A percentile compares a stretch with the other conserved stretches of the same genome.
Evolutionary conservation across 2,797 vertebrate genomes (phyloP).

Genomic region (Distichodus sexfasciatus): DNA sequence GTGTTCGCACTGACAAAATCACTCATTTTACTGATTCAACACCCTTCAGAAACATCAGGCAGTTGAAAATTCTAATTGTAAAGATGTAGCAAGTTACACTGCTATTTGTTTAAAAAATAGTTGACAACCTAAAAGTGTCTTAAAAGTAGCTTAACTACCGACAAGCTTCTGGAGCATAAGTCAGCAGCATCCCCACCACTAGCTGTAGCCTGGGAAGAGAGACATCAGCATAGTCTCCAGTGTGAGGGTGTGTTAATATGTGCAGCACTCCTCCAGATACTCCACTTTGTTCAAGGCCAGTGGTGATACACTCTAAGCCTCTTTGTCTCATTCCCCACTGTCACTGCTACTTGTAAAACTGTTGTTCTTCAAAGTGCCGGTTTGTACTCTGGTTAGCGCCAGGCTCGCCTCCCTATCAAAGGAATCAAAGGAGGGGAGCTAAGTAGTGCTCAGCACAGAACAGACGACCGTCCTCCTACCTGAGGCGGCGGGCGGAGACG

Average conservation of each 20-base stretch:
- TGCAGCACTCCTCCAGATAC: conserved; percentile 38
- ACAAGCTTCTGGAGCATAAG: too few relatives aligned
- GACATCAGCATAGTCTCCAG: conserved; percentile 45
- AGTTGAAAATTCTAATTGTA: too few relatives aligned
- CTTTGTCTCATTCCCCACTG: conserved; percentile 60
- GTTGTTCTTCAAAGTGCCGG: conserved; percentile 67
- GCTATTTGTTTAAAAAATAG: too few relatives aligned
- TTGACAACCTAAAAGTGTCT: too few relatives aligned
- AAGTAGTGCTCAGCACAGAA: too few relatives aligned
- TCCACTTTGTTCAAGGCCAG: conserved; percentile 59
- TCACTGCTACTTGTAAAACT: conserved; percentile 65
- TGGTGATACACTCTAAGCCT: conserved; percentile 65
- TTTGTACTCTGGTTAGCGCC: conserved; percentile 68
- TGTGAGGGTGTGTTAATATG: conserved; percentile 54
- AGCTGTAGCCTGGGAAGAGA: conserved; percentile 43
- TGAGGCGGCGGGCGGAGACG: conserved; percentile 74
- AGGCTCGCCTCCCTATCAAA: not conserved
- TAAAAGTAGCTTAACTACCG: too few relatives aligned
- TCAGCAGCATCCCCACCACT: not conserved
- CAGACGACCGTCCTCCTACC: conserved; percentile 64
- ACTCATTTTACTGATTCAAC: too few relatives aligned
- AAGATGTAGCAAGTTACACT: too few relatives aligned
- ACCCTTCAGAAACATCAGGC: too few relatives aligned
- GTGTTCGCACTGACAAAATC: too few relatives aligned
- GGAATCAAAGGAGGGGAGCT: conserved; percentile 26